phyloP scores from a whole-genome alignment of 2,113 vertebrate species.

The Vanacampus margaritifer region DNA sequence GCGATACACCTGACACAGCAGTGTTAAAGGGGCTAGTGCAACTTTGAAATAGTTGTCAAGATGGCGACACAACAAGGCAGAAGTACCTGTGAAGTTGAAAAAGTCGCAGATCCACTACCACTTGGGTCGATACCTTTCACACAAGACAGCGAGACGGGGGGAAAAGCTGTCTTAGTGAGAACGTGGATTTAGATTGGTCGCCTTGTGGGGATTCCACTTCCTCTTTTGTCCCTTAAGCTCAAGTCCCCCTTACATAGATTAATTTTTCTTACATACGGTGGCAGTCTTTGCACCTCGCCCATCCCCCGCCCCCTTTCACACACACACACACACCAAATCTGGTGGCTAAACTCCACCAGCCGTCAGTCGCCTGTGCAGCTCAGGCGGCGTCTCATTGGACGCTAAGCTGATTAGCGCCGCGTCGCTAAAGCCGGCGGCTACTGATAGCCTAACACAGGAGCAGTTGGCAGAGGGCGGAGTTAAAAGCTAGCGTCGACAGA shows the following conservation, averaged over 20 bases:
- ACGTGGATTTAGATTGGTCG: not conserved
- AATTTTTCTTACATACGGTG: not conserved
- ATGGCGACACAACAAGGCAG: no score
- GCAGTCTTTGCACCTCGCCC: slow-evolving; percentile 29
- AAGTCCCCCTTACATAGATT: not conserved
- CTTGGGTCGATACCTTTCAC: not conserved
- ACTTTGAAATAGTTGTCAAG: no score
- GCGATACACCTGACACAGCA: no score
- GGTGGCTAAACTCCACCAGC: slow-evolving; percentile 48
- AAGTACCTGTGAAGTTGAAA: not conserved
- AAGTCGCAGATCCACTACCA: not conserved
- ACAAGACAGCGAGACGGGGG: not conserved
- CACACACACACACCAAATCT: slow-evolving; percentile 21
- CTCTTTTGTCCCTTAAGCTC: not conserved
- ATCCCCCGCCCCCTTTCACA: slow-evolving; percentile 13
- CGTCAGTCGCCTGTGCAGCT: slow-evolving; percentile 60
- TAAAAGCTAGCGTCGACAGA: not conserved
- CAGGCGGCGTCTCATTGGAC: slow-evolving; percentile 61
- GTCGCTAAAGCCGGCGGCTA: slow-evolving; percentile 52
- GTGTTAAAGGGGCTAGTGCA: no score
- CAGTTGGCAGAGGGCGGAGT: slow-evolving; percentile 39
- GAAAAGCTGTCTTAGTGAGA: not conserved
- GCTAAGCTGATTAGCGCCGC: slow-evolving; percentile 66
- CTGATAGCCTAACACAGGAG: slow-evolving; percentile 48
- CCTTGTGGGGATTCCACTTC: not conserved